Evolutionary conservation across 2,797 vertebrate species (phyloP).

Genomic region (Nasua narica): DNA sequence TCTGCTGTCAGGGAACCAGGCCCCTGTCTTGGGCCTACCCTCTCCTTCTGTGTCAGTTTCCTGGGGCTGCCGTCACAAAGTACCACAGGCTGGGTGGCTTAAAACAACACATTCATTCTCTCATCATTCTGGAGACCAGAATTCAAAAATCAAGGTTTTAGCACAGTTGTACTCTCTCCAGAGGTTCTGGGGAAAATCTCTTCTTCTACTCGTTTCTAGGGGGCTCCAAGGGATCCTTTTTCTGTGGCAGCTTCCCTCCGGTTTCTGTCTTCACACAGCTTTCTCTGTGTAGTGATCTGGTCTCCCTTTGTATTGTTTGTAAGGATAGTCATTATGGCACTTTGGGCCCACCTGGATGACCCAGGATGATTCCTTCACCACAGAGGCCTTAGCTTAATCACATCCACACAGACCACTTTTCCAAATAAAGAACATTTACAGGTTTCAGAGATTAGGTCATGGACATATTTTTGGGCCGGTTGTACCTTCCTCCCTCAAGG

Average conservation of each 20-base stretch:
- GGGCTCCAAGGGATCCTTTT: neutral
- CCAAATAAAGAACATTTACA: neutral
- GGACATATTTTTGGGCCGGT: neutral
- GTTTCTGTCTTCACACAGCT: neutral
- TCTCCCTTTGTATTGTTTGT: neutral
- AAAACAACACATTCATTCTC: neutral
- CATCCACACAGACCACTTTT: neutral
- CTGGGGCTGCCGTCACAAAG: neutral
- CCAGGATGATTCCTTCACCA: neutral
- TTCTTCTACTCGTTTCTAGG: neutral
- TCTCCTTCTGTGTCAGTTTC: neutral
- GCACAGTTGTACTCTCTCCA: neutral
- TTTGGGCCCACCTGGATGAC: neutral
- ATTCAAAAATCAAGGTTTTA: neutral
- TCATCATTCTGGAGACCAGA: neutral
- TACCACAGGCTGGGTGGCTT: neutral
- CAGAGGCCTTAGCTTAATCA: neutral
- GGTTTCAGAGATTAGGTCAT: neutral
- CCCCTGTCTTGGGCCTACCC: neutral
- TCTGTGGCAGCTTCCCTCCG: neutral
- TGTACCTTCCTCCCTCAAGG: neutral
- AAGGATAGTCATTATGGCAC: neutral
- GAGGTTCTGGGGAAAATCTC: neutral
- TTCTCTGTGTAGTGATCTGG: neutral
- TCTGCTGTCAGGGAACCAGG: neutral